phyloP scores from a whole-genome alignment of 1,140 invertebrate genomes.

The Phocides pigmalion region DNA sequence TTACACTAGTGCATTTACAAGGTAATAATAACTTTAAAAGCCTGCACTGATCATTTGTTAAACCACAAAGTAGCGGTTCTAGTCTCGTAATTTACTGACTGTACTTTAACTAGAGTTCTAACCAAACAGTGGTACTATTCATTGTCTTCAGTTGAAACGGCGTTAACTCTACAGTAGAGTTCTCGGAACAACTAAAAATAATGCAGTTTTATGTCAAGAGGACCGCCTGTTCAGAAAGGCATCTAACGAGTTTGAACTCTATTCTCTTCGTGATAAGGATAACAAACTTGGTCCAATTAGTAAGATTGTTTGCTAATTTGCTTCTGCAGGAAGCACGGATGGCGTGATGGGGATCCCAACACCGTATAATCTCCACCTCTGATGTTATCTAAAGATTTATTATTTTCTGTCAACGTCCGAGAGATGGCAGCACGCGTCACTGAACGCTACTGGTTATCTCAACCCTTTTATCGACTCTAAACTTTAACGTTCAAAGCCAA shows the following conservation, averaged over 20 bases:
- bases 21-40: too few species aligned
- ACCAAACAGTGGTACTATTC: constrained; percentile 63
- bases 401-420: constrained; percentile 75
- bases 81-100: constrained; percentile 31
- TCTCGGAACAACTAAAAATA: constrained; percentile 80
- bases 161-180: constrained; percentile 54
- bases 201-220: constrained; percentile 44
- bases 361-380: constrained; percentile 80
- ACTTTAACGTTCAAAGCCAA: constrained; percentile 34
- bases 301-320: constrained; percentile 75
- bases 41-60: too few species aligned
- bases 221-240: constrained; percentile 19
- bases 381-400: constrained; percentile 82
- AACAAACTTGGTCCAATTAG: constrained; percentile 48
- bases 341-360: constrained; percentile 72
- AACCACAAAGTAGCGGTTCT: too few species aligned
- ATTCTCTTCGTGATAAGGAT: constrained; percentile 40
- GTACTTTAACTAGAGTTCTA: constrained; percentile 60
- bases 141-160: constrained; percentile 64
- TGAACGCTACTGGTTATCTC: constrained; percentile 67
- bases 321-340: constrained; percentile 77
- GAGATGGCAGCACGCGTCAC: constrained; percentile 80
- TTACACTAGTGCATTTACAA: too few species aligned
- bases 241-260: constrained; percentile 50
- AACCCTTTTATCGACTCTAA: constrained; percentile 40